Evolutionary conservation across 2,888 invertebrate genomes (phyloP), one percentile per base, ranked within the genome.

Genomic region (Embidobia sp.): DNA sequence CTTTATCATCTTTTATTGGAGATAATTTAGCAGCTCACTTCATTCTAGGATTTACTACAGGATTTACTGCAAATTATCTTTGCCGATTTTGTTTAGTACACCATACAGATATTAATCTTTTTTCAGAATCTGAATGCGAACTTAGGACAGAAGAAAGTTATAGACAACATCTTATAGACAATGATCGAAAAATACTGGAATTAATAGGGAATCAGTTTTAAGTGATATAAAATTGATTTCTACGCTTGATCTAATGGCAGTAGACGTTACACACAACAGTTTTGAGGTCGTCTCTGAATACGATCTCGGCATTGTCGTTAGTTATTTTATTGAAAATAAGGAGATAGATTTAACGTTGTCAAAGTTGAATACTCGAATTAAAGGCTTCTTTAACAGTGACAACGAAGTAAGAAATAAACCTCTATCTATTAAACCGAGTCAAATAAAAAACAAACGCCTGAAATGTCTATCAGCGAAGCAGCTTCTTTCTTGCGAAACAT

Each of bases 401-500:
- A 44, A 59, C 13, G 59, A 70, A 40, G 11, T 15, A 2, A 31
- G 29, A 22, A 64, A 57, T 26, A 66, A 53, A 46, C 33, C 48
- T 10, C 31, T 18, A 31, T 16, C 19, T 10, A 64, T 64, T 31
- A 57, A 48, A 29, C 3, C n/a, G 0, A 18, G 7, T 6, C 40
- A 64, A 42, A 57, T 73, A 7, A 73, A 51, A 44, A 51, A 16
- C 11, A 70, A 61, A 29, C 19, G 18, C 7, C 59, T 18, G 59
- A 69, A 69, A 69, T 69, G 69, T 49, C 69, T 6, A 66, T 53
- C 7, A 40, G 44, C n/a, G 66, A 74, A 19, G 26, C 31, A n/a
- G 16, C 26, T 31, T 61, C 42, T 15, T 61, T 74, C 11, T 2
- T 66, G 2, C 37, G 59, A 0, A 53, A 66, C 11, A 49, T 69